A percentile compares a stretch with the other conserved stretches of the same genome.
Conservation (phyloP, 2,113 vertebrate species). For the Acanthochromis polyacanthus region DNA sequence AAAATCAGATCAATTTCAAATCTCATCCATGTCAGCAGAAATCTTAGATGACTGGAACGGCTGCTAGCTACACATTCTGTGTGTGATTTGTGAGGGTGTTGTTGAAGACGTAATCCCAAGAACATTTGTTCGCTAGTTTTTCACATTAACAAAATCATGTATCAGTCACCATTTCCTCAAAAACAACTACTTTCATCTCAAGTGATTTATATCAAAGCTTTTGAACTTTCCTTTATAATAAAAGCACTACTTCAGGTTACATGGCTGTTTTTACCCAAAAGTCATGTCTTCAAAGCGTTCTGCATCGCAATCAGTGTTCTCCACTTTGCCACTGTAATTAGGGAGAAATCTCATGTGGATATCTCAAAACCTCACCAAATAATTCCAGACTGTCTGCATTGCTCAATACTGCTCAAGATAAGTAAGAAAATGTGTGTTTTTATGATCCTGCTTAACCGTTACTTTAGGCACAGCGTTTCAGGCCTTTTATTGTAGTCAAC, state of each 20-base stretch:
- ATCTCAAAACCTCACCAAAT: constrained; percentile 2
- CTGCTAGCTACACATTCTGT: not conserved
- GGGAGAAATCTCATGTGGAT: not conserved
- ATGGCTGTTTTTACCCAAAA: not conserved
- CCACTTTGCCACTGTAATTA: too few species aligned
- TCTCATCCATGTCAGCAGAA: not conserved
- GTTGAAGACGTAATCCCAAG: not conserved
- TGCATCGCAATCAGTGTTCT: not conserved
- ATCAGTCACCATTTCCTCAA: not conserved
- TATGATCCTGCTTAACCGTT: not conserved
- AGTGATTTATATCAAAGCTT: not conserved
- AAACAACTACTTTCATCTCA: not conserved
- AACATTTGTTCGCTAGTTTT: not conserved
- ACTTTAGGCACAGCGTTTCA: not conserved
- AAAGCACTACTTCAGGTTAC: not conserved
- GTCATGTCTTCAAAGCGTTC: not conserved
- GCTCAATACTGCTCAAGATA: too few species aligned
- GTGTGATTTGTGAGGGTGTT: not conserved
- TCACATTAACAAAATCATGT: not conserved
- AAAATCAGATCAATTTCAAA: constrained; percentile 1
- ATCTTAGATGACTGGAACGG: too few species aligned
- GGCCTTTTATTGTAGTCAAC: not conserved
- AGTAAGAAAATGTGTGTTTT: not conserved
- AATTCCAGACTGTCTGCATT: too few species aligned
- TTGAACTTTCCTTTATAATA: not conserved